These are phyloP conservation scores for Microplitis mediator DNA, from an alignment of 1,140 invertebrate genomes.

Conservation along the genomic window DNA sequence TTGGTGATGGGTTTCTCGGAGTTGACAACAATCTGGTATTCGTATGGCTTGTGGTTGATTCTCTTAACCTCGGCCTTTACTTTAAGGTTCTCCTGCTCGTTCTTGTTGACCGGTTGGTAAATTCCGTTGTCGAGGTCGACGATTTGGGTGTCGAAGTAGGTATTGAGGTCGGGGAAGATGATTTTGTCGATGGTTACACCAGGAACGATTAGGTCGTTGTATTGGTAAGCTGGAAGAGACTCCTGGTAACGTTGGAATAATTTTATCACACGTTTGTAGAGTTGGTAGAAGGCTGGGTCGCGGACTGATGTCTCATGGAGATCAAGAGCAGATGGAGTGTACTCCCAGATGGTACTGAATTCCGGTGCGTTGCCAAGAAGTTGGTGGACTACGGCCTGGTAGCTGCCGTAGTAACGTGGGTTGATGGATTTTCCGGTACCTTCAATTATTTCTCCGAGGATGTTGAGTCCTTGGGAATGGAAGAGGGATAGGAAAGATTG, in stretches of 20 bases:
- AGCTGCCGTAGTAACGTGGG: slow-evolving; percentile 64
- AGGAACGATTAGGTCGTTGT: slow-evolving; percentile 68
- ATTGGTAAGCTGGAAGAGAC: slow-evolving; percentile 67
- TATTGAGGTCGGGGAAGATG: slow-evolving; percentile 66
- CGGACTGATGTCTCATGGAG: slow-evolving; percentile 56
- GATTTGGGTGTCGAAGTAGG: slow-evolving; percentile 67
- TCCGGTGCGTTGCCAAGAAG: slow-evolving; percentile 61
- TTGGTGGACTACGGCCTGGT: slow-evolving; percentile 65
- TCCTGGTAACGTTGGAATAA: slow-evolving; percentile 65
- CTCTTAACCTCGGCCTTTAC: slow-evolving; percentile 54
- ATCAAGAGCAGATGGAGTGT: slow-evolving; percentile 60
- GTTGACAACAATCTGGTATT: slow-evolving; percentile 63
- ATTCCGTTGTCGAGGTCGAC: slow-evolving; percentile 64
- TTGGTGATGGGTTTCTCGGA: slow-evolving; percentile 54
- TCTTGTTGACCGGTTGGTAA: slow-evolving; percentile 34
- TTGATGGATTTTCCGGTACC: slow-evolving; percentile 58
- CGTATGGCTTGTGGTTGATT: slow-evolving; percentile 72
- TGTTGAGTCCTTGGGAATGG: slow-evolving; percentile 57
- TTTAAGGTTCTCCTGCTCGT: slow-evolving; percentile 39
- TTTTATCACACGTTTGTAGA: slow-evolving; percentile 59
- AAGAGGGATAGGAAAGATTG: slow-evolving; percentile 53
- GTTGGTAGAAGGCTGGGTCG: slow-evolving; percentile 64
- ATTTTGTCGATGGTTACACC: slow-evolving; percentile 70
- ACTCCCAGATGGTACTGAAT: slow-evolving; percentile 49
- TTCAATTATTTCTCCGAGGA: slow-evolving; percentile 63